Base-by-base conservation (phyloP, 2,888 invertebrate species). In the Antheraea assamensis region DNA sequence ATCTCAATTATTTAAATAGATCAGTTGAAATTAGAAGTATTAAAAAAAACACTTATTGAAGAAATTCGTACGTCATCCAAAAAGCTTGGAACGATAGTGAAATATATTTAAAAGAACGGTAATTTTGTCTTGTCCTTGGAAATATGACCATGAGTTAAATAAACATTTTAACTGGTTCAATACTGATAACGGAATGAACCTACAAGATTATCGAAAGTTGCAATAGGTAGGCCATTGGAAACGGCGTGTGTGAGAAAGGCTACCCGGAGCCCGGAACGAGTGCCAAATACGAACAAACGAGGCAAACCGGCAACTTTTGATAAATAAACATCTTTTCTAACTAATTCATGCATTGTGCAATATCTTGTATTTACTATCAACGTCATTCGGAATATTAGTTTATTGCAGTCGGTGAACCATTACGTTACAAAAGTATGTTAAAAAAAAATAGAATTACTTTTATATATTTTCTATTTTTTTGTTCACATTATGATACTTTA, bases 141-240 rank as follows among this genome's bases (percentile, higher is more conserved):
- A 68, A 8, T 61, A 35, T 30, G 17, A 66, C 7, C 7, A 31
- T 19, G 66, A 7, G 21, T 30, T n/a, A 24, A 68, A 68, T 30
- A 17, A 35, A 68, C 35, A 68, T 68, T 35, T 68, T 68, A 35
- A n/a, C 68, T 30, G 8, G 35, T 10, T 35, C 68, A 68, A 19
- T n/a, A 35, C 68, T 68, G 35, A 66, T 68, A 68, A 35, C 35
- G 24, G 10, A n/a, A n/a, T 68, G 31, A 68, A 21, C n/a, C 68
- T n/a, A 68, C 35, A 68, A 68, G 10, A 68, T 68, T 35, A 68
- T 68, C 35, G 68, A 68, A 68, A 68, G 68, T 68, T 68, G 68
- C 68, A 68, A 35, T 35, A 19, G 68, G 35, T 68, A n/a, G 68
- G 68, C 35, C 68, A 68, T 35, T 68, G 7, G 35, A 30, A 13